Base-by-base conservation (phyloP, 2,113 vertebrate species). In the Chloroceryle aenea region DNA sequence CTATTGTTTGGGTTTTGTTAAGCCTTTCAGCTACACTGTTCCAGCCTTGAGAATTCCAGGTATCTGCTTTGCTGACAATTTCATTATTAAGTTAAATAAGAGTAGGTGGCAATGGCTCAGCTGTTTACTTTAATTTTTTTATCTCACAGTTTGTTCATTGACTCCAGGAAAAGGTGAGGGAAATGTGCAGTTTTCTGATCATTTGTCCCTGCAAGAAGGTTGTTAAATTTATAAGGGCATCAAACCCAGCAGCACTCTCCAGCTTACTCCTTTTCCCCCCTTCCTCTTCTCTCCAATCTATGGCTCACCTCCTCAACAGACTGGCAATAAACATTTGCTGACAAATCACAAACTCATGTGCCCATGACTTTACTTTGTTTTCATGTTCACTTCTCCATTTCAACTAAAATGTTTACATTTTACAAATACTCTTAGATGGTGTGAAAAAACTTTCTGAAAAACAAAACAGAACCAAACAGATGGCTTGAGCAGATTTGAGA, bases 41-140 rank as follows among this genome's bases (percentile, higher is more conserved):
- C 34, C 64, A 91, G 58, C 84, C 87, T 87, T 89, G 87, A 89
- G 94, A 92, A 92, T 48, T 75, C 73, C 52, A 82, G 40, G 32
- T 82, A 62, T 75, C 20, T 32, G 36, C 66, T 83, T 17, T 78
- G 36, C 11, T 81, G 56, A 26, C 53, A 79, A 87, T 86, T 62
- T 90, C 18, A 59, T 92, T 73, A 93, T 63, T 79, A 92, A 77
- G 14, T 59, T 91, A 67, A 80, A 61, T 40, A 50, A 10, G 17
- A 86, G 48, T 52, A 61, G 45, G 67, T 4, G 32, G 34, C 66
- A 96, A 88, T 62, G 38, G 56, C 36, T 87, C 23, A 72, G 36
- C 13, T 59, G 14, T 95, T 94, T 42, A 30, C 18, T 64, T 78
- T 32, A 20, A 20, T 27, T 29, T 71, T 53, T 68, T 48, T 48